Base-by-base conservation (phyloP, 2,113 vertebrate species). In the Agelaius tricolor region DNA sequence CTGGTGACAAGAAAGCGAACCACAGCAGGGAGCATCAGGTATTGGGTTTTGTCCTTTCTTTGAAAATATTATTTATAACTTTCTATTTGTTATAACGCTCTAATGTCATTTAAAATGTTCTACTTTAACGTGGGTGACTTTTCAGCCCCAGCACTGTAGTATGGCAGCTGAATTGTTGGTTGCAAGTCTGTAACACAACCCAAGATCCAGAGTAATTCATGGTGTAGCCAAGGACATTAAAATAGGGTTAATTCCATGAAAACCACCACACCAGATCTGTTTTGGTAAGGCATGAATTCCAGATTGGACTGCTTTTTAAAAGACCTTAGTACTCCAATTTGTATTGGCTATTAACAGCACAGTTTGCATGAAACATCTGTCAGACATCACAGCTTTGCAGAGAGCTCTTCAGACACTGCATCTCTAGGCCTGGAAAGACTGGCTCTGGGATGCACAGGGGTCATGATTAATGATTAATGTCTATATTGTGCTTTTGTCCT, bases 21-120 rank as follows among this genome's bases (percentile, higher is more conserved):
- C 81, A 96, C 74, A 3, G 97, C 96, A 96, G 95, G 97, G 51
- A 95, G 67, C 71, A 79, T 92, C 93, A 98, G 97, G 98, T 97
- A 97, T 9, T 28, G 10, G 14, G 11, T 65, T 86, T 18, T 61
- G 49, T 78, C n/a, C 54, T 82, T 63, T 88, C 66, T 81, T 90
- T 93, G 84, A 65, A 78, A 74, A 47, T 51, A 26, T 80, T 88
- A 52, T 54, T 85, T 58, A 39, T 23, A 55, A n/a, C 23, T 37
- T 37, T 37, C 37, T 37, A 37, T 37, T 37, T 37, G 37, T 37
- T 37, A 37, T 37, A 37, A 37, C 37, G 37, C 37, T 37, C 37
- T 37, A 37, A 37, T 37, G 37, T 37, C 8, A 37, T 37, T 37
- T 37, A 37, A 37, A 37, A 37, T 37, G 37, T 37, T 37, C 37